Evolutionary conservation across 2,797 vertebrate genomes (phyloP).

Genomic region (Protonibea diacanthus): DNA sequence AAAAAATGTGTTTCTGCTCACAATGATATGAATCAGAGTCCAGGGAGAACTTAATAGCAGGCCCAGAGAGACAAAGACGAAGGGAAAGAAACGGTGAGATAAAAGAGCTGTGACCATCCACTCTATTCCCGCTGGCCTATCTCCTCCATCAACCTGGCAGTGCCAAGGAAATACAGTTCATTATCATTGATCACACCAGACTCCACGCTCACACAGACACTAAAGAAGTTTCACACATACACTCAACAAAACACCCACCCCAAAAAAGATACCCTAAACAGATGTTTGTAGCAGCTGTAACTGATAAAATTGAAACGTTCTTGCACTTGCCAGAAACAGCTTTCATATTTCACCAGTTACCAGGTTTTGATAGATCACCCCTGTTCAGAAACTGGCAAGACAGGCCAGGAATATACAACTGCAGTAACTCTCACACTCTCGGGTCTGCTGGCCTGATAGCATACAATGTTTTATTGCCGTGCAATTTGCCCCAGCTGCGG

Average conservation of each 20-base stretch:
- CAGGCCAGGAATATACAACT: constrained; percentile 23
- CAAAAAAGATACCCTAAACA: constrained; percentile 39
- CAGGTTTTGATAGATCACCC: constrained; percentile 29
- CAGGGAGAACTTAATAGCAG: constrained; percentile 51
- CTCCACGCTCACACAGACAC: constrained; percentile 20
- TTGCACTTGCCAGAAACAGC: constrained; percentile 23
- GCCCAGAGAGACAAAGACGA: constrained; percentile 38
- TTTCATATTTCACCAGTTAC: constrained; percentile 43
- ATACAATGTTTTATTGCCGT: constrained; percentile 50
- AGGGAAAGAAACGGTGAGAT: constrained; percentile 44
- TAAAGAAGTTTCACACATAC: constrained; percentile 42
- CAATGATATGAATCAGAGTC: constrained; percentile 50
- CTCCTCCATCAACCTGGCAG: constrained; percentile 73
- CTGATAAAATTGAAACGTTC: constrained; percentile 44
- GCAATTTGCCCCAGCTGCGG: constrained; percentile 57
- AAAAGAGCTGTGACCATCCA: constrained; percentile 65
- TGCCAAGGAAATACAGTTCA: constrained; percentile 69
- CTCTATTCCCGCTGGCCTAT: constrained; percentile 48
- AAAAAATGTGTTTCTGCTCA: constrained; percentile 34
- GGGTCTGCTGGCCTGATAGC: constrained; percentile 30
- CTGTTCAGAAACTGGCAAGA: constrained; percentile 26
- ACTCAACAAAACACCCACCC: constrained; percentile 21
- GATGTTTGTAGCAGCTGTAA: constrained; percentile 51
- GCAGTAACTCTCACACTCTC: constrained; percentile 32
- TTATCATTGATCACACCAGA: constrained; percentile 69